A percentile compares a stretch with the other conserved stretches of the same genome.
Conservation (phyloP, 2,113 vertebrate genomes). For the Serilophus lunatus region DNA sequence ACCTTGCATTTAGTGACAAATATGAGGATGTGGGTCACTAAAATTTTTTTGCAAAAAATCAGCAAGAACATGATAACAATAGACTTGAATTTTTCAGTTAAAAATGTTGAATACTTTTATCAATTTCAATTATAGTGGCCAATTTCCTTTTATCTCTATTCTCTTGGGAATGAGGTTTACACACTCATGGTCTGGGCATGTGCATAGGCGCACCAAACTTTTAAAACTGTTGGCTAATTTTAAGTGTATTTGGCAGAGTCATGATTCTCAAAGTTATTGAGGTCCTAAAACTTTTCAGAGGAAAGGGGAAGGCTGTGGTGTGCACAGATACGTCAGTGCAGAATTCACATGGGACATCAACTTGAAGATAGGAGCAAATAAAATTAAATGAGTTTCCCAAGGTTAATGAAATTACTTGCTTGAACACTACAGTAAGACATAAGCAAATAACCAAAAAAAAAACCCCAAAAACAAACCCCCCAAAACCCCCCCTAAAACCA, state of each 20-base stretch:
- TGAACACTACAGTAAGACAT: background rate
- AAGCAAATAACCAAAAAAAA: background rate
- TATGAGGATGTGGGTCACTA: slow-evolving; percentile 7
- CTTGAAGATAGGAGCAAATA: background rate
- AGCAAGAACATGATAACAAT: background rate
- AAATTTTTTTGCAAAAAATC: background rate
- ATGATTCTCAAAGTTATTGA: background rate
- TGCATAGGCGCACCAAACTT: background rate
- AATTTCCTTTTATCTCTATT: background rate
- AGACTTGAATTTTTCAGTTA: background rate
- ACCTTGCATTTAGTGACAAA: background rate
- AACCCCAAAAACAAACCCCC: too few relatives aligned
- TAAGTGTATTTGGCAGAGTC: background rate
- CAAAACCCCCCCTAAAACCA: too few relatives aligned
- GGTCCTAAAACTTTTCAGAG: background rate
- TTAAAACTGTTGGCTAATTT: background rate
- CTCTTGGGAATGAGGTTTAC: background rate
- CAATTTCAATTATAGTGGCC: background rate
- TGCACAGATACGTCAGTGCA: background rate
- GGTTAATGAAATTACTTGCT: background rate
- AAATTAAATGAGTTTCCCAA: background rate
- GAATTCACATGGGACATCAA: background rate
- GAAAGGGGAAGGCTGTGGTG: background rate
- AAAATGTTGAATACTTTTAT: background rate
- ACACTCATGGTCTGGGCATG: background rate